phyloP scores from a whole-genome alignment of 2,888 invertebrate species.

The Cremastobaeus sp. region DNA sequence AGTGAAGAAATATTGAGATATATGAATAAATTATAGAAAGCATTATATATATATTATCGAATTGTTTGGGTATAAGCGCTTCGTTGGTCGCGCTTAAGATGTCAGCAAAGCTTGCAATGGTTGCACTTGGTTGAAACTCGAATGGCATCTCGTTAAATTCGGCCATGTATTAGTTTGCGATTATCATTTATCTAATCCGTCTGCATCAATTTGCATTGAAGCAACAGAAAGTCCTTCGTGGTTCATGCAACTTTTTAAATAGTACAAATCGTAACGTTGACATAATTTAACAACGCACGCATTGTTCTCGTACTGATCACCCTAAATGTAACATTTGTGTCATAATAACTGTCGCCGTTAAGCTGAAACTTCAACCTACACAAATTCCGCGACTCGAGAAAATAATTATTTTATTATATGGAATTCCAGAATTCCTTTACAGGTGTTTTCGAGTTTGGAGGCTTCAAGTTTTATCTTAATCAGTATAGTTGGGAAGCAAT shows the following conservation, averaged over 20 bases:
- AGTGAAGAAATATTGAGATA: slow-evolving; percentile 24
- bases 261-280: slow-evolving; percentile 54
- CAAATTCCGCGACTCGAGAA: too few relatives aligned
- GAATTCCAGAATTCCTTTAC: too few relatives aligned
- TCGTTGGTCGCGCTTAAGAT: slow-evolving; percentile 34
- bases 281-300: slow-evolving; percentile 53
- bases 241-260: slow-evolving; percentile 47
- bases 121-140: slow-evolving; percentile 9
- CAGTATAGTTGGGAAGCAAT: slow-evolving; percentile 36
- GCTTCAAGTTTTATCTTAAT: too few relatives aligned
- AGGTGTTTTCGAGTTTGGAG: too few relatives aligned
- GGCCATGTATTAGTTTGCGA: slow-evolving; percentile 35
- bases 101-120: slow-evolving; percentile 14
- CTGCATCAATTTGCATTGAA: slow-evolving; percentile 47
- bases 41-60: slow-evolving; percentile 41
- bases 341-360: slow-evolving; percentile 46
- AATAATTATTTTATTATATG: too few relatives aligned
- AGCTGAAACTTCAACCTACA: too few relatives aligned
- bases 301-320: slow-evolving; percentile 54
- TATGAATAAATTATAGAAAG: slow-evolving; percentile 44
- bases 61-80: slow-evolving; percentile 39
- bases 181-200: slow-evolving; percentile 35
- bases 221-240: slow-evolving; percentile 17
- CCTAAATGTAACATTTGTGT: slow-evolving; percentile 54
- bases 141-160: slow-evolving; percentile 37